Percentiles rank a stretch among this genome's conserved stretches.
phyloP scores from a whole-genome alignment of 2,888 invertebrate species.

The Pristionchus japonicus region DNA sequence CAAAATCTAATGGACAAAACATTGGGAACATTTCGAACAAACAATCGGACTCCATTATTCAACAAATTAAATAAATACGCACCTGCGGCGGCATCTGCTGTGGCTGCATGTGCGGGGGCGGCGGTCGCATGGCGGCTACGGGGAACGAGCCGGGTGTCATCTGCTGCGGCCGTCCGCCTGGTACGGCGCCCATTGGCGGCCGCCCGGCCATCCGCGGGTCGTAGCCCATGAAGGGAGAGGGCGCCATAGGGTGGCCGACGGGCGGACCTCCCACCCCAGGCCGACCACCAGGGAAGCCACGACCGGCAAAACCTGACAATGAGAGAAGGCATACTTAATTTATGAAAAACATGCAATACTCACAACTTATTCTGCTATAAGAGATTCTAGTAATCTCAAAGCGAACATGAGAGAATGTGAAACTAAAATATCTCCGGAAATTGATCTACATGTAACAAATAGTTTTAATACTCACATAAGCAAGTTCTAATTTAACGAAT shows the following conservation, averaged over 20 bases:
- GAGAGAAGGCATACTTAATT: not conserved
- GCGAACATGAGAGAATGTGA: no score
- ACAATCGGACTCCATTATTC: no score
- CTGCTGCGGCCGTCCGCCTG: not conserved
- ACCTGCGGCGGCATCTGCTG: constrained; percentile 46
- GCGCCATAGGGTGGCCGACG: constrained; percentile 49
- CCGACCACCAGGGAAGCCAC: constrained; percentile 22
- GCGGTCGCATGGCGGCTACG: not conserved
- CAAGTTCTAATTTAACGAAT: not conserved
- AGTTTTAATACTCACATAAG: no score
- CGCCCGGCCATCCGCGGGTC: constrained; percentile 39
- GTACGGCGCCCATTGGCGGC: not conserved
- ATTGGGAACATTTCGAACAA: no score
- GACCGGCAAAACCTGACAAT: constrained; percentile 23
- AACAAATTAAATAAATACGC: no score
- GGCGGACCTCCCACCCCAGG: not conserved
- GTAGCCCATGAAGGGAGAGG: constrained; percentile 40
- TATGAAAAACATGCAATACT: no score
- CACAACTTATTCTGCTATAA: no score
- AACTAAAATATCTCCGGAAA: no score
- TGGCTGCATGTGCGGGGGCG: not conserved
- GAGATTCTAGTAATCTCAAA: no score
- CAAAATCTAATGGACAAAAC: no score
- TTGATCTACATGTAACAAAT: no score
- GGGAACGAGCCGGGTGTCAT: not conserved